Conservation (phyloP, 2,113 vertebrate species). For the Zosterops borbonicus region DNA sequence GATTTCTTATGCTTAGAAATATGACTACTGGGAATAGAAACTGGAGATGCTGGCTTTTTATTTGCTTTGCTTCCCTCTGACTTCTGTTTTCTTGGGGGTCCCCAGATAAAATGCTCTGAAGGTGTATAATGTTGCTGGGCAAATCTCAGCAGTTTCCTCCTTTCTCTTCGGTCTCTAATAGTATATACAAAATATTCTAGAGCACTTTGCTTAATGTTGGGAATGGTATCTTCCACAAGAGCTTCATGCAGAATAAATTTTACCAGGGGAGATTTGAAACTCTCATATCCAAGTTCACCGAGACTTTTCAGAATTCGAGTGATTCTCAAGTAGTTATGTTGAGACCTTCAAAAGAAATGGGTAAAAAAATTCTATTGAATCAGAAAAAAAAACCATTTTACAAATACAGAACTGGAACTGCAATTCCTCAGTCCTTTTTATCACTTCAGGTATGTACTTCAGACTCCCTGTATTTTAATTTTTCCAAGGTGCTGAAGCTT, state of each 20-base stretch:
- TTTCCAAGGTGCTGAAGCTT: neutral
- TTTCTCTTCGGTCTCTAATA: constrained; percentile 86
- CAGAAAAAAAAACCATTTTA: neutral
- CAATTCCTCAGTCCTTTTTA: neutral
- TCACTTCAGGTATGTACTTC: neutral
- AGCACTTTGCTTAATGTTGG: constrained; percentile 93
- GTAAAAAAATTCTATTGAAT: neutral
- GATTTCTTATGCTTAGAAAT: constrained; percentile 67
- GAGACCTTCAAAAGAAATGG: constrained; percentile 80
- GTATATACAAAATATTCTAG: constrained; percentile 98
- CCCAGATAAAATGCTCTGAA: constrained; percentile 94
- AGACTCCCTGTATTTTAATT: neutral
- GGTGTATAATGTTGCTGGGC: constrained; percentile 88
- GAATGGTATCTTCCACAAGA: constrained; percentile 86
- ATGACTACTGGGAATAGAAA: constrained; percentile 44
- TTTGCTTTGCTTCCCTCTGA: constrained; percentile 61
- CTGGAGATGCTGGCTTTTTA: constrained; percentile 60
- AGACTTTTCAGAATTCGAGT: constrained; percentile 97
- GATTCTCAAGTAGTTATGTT: constrained; percentile 97
- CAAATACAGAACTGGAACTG: neutral
- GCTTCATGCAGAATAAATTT: constrained; percentile 92
- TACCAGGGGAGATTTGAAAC: constrained; percentile 91
- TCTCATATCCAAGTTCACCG: constrained; percentile 94
- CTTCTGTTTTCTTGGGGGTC: constrained; percentile 79
- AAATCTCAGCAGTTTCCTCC: constrained; percentile 88